These are phyloP conservation scores for Conomelus anceps DNA, from an alignment of 2,888 invertebrate genomes.

Conservation along the genomic window DNA sequence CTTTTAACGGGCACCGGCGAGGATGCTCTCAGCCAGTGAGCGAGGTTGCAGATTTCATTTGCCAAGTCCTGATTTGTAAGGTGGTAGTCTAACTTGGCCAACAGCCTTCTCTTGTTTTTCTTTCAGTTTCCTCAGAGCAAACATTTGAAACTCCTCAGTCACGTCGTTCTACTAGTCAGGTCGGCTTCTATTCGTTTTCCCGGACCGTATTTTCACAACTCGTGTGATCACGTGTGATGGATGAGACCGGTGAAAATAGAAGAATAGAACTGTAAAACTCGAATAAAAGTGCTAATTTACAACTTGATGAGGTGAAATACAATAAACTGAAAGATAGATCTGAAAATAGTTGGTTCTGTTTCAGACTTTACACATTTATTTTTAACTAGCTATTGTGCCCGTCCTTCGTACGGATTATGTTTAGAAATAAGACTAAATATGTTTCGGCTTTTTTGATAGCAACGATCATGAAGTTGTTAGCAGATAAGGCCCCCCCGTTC, in stretches of 20 bases:
- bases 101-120: neutral
- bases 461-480: no score
- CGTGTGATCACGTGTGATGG: neutral
- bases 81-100: neutral
- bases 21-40: neutral
- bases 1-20: neutral
- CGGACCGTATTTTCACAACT: no score
- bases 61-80: neutral
- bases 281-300: neutral
- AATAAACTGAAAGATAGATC: neutral
- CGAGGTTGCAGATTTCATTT: neutral
- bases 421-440: no score
- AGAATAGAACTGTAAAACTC: neutral
- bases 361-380: no score
- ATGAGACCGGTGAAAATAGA: neutral
- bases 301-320: neutral
- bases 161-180: no score
- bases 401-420: no score
- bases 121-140: neutral
- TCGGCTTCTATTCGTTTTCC: no score
- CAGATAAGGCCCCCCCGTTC: no score
- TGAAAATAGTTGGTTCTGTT: neutral
- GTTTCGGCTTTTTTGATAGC: no score
- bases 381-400: no score
- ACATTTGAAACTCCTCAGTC: neutral